Conservation (phyloP, 1,140 invertebrate species). For the Drosophila bifasciata region DNA sequence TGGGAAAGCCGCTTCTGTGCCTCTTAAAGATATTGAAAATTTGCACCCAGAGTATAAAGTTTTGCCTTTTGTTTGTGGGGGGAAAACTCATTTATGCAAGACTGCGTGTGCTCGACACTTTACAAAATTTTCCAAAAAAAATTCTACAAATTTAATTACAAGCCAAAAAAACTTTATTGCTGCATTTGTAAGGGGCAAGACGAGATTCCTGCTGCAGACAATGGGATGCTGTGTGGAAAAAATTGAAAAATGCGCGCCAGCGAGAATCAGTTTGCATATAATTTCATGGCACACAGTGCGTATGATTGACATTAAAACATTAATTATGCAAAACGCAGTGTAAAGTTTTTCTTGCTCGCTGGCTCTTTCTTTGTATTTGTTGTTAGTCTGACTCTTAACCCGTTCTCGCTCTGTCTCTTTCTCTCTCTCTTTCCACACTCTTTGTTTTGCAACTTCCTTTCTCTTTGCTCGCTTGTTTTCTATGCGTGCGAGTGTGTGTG, state of each 20-base stretch:
- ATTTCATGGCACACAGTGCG: slow-evolving; percentile 75
- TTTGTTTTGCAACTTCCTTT: slow-evolving; percentile 9
- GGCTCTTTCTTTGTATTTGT: slow-evolving; percentile 25
- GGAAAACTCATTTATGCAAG: slow-evolving; percentile 14
- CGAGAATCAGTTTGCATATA: slow-evolving; percentile 70
- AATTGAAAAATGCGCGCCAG: slow-evolving; percentile 60
- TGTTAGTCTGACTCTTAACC: slow-evolving; percentile 14
- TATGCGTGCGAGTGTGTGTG: slow-evolving; percentile 1
- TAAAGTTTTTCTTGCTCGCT: slow-evolving; percentile 42
- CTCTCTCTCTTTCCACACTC: no score
- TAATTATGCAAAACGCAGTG: slow-evolving; percentile 71
- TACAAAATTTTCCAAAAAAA: slow-evolving; percentile 20
- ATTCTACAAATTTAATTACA: slow-evolving; percentile 71
- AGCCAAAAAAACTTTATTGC: slow-evolving; percentile 30
- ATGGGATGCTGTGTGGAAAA: slow-evolving; percentile 7
- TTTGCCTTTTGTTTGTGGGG: no score
- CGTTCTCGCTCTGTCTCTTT: background rate
- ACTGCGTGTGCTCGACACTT: background rate
- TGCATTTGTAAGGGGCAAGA: no score
- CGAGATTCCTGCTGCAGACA: slow-evolving; percentile 7
- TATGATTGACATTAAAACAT: slow-evolving; percentile 81
- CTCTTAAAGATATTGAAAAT: background rate
- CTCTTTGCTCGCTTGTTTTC: background rate
- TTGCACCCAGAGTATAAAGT: background rate
- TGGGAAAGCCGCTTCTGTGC: no score